Conservation (phyloP, 2,797 vertebrate species). For the Coregonus sp. region DNA sequence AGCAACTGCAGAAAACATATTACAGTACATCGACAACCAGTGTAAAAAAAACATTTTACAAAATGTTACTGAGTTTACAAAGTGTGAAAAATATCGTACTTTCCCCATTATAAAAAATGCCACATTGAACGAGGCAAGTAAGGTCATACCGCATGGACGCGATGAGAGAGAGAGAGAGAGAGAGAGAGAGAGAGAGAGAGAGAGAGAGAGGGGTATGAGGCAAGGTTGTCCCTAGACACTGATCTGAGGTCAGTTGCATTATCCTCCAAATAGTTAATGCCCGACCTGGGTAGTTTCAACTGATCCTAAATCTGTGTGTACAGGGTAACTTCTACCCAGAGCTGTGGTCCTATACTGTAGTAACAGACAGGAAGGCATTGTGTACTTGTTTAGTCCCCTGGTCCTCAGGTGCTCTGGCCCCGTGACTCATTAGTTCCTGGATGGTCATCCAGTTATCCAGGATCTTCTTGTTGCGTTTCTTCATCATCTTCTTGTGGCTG, state of each 20-base stretch:
- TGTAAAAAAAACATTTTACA: conserved; percentile 79
- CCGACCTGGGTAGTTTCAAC: not conserved
- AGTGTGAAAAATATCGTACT: conserved; percentile 88
- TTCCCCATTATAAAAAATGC: conserved; percentile 84
- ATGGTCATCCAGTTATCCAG: conserved; percentile 99
- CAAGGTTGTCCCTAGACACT: not conserved
- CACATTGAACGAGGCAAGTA: conserved; percentile 92
- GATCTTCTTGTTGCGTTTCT: conserved; percentile 96
- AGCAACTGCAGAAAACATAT: conserved; percentile 45
- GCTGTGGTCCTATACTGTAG: conserved; percentile 83
- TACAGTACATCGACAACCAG: conserved; percentile 60
- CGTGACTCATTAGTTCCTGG: conserved; percentile 97
- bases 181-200: conserved; percentile 28
- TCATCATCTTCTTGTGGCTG: conserved; percentile 99
- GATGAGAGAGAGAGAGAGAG: conserved; percentile 44
- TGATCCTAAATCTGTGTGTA: conserved; percentile 29
- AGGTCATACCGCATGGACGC: conserved; percentile 79
- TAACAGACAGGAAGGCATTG: conserved; percentile 97
- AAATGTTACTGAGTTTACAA: conserved; percentile 84
- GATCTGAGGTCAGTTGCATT: not conserved
- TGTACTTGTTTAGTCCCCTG: conserved; percentile 87
- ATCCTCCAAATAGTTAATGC: not conserved
- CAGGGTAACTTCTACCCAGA: conserved; percentile 24
- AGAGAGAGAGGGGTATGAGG: conserved; percentile 1
- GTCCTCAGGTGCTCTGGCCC: conserved; percentile 89